Conservation (phyloP, 64 coral and sea anemone genomes). For the Anthopleura sola region DNA sequence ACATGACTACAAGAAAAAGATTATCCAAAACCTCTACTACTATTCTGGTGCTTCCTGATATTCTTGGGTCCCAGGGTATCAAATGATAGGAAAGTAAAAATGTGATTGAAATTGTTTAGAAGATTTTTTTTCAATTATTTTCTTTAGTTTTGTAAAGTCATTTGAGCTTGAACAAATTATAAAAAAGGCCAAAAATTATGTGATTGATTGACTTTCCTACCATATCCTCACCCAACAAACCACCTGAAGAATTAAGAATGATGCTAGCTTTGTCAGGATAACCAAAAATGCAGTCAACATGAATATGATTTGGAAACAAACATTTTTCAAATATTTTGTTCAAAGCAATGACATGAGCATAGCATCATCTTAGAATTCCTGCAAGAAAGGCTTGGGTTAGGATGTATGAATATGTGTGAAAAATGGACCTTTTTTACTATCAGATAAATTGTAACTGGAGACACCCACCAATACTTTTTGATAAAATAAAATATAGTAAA, state of each 20-base stretch:
- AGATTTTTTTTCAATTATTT: neutral
- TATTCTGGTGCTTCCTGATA: neutral
- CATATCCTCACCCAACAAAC: neutral
- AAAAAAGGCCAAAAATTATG: neutral
- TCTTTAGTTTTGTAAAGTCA: too few relatives aligned
- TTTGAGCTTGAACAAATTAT: too few relatives aligned
- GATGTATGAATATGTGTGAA: neutral
- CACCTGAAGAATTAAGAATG: neutral
- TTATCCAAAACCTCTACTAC: neutral
- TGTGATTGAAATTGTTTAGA: neutral
- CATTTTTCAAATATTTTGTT: neutral
- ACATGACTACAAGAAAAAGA: neutral
- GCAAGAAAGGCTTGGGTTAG: neutral
- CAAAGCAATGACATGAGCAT: neutral
- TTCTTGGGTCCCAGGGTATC: neutral
- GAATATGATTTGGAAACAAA: neutral
- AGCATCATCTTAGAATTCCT: neutral
- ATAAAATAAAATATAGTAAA: neutral
- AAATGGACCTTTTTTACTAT: neutral
- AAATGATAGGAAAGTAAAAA: constrained; percentile 11
- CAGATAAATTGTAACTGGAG: neutral
- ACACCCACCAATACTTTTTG: neutral
- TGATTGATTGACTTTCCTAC: neutral
- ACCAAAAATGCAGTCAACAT: neutral
- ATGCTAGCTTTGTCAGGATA: neutral